Base-by-base conservation (phyloP, 2,888 invertebrate species). In the Fabriciana adippe region DNA sequence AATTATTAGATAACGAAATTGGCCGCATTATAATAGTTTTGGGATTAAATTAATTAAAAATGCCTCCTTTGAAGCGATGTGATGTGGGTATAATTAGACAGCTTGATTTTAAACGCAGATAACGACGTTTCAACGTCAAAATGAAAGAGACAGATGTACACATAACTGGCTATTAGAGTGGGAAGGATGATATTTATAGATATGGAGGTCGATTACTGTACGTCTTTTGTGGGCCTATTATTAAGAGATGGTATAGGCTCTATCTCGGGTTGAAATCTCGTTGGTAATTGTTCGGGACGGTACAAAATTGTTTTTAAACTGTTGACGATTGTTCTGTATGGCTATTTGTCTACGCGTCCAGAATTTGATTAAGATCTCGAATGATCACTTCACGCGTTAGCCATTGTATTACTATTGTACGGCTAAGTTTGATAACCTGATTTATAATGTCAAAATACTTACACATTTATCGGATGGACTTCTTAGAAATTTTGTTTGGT, bases 41-140 rank as follows among this genome's bases (percentile, higher is more conserved):
- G 83, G 88, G 85, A 81, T 82, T 89, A 90, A 92, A 92, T 92
- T 91, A 92, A 92, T 92, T 92, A 92, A 88, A 85, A 89, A 90
- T 86, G 83, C 85, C 85, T 85, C 84, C 85, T 88, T 86, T 87
- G 86, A 87, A 84, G 85, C 87, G 88, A 85, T 83, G 83, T 90
- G 92, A 92, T 92, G 90, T 90, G 91, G 92, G 92, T 92, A 90
- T 91, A 92, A 92, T 92, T 92, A 92, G 89, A 85, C 86, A 85
- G 87, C 85, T 87, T 88, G 92, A 92, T 92, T 86, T 84, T 80
- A 81, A 87, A 86, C 78, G 81, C 82, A 83, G 91, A 91, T 91
- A 50, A 92, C 78, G 80, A 75, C 81, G 79, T 80, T 77, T 89
- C 90, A 89, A 85, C 85, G 81, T 64, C 87, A 59, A 59, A 15